These are phyloP conservation scores for Phylloscopus trochilus DNA, from an alignment of 2,113 vertebrate species.

Conservation along the genomic window DNA sequence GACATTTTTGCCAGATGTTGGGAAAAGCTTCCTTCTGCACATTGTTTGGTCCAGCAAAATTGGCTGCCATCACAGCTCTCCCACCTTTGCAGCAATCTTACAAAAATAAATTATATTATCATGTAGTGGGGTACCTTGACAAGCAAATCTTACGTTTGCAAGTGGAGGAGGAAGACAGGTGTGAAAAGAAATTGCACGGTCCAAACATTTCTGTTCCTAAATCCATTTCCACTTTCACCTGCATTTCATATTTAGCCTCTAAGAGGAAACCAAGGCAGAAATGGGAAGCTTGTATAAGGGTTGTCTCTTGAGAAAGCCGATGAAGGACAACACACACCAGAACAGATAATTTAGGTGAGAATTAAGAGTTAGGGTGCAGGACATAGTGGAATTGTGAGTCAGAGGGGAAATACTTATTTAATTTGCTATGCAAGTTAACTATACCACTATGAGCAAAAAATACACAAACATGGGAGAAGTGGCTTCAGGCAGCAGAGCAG, in stretches of 20 bases:
- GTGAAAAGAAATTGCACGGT: accelerated
- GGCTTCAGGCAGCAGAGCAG: not conserved
- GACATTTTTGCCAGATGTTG: not conserved
- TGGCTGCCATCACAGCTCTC: not conserved
- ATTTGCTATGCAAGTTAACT: not conserved
- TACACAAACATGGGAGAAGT: not conserved
- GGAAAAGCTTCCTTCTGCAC: not conserved
- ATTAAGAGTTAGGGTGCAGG: not conserved
- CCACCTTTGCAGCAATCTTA: not conserved
- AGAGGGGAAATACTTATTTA: not conserved
- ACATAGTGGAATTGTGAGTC: not conserved
- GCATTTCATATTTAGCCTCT: not conserved
- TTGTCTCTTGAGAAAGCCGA: not conserved
- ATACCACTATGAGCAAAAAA: not conserved
- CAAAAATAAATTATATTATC: not conserved
- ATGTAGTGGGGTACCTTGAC: not conserved
- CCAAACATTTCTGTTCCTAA: not conserved
- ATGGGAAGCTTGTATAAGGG: not conserved
- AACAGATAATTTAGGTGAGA: not conserved
- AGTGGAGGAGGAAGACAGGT: not conserved
- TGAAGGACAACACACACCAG: not conserved
- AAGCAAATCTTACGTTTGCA: not conserved
- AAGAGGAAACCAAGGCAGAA: not conserved
- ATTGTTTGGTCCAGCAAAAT: not conserved
- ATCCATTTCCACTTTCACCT: not conserved